Base-by-base conservation (phyloP, 2,797 vertebrate genomes). In the Meriones psammophilus region DNA sequence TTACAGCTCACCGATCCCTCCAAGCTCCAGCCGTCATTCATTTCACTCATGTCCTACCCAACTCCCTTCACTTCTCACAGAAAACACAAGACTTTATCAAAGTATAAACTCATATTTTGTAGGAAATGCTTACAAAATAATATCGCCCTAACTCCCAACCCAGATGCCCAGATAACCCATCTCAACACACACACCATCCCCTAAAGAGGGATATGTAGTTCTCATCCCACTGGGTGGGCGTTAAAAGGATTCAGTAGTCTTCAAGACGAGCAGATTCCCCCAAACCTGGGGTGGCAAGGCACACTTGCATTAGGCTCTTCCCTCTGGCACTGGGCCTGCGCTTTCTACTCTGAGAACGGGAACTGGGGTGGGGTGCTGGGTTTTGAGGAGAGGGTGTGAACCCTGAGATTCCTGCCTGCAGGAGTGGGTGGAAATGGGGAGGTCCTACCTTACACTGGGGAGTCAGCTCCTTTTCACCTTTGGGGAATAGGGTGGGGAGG, bases 401-500 rank as follows among this genome's bases (percentile, higher is more conserved):
- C 83, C 94, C 92, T 76, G 89, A 95, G 95, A 88, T 93, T 97
- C 97, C 97, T 96, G 96, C 97, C 96, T 50, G 96, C 97, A 97
- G 97, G 96, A 96, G 94, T 50, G 3, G 62, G 36, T 73, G 71
- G 69, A 83, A 42, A 71, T 71, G 42, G 79, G 56, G 58, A 77
- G 92, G 80, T 46, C 84, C 46, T 33, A 56, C 30, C 17, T 80
- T 68, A 39, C 60, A 62, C 80, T 85, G 90, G 50, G 76, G 81
- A 91, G 30, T 62, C 42, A 88, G 81, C 80, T 92, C 54, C 60
- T 50, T 86, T 46, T 30, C 68, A 81, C 62, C 7, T 88, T 54
- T 50, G 56, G 54, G 66, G 85, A 94, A 54, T 20, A 56, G 36
- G 56, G 24, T n/a, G 6, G 62, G 24, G 50, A 88, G 68, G 20